Evolutionary conservation across 2,888 invertebrate species (phyloP).

Genomic region (Apodemia duryi): DNA sequence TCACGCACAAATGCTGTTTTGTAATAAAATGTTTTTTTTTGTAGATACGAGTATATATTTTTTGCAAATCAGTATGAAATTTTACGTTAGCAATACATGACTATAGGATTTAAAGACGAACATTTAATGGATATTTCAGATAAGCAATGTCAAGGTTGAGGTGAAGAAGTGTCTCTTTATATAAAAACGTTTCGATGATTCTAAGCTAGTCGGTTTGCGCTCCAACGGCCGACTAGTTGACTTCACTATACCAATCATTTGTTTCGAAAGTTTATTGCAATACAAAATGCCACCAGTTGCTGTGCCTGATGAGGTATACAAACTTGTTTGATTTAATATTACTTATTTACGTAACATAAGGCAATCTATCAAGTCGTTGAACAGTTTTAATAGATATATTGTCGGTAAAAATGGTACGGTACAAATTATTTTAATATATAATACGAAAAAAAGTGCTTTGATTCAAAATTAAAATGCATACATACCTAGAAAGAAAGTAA

Average conservation of each 20-base stretch:
- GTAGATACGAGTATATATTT: background rate
- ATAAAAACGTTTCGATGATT: slow-evolving; percentile 46
- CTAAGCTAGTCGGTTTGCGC: slow-evolving; percentile 58
- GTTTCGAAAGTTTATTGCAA: slow-evolving; percentile 18
- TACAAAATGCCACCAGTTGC: slow-evolving; percentile 66
- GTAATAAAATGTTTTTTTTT: too few relatives aligned
- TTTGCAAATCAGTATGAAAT: background rate
- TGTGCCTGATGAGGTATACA: slow-evolving; percentile 54
- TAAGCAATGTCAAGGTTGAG: slow-evolving; percentile 55
- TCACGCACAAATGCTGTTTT: too few relatives aligned
- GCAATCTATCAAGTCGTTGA: background rate
- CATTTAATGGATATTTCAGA: slow-evolving; percentile 29
- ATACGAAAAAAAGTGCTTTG: background rate
- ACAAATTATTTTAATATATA: background rate
- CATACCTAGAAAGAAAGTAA: too few relatives aligned
- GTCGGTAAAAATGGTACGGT: background rate
- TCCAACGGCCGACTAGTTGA: slow-evolving; percentile 42
- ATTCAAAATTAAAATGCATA: background rate
- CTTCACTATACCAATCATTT: slow-evolving; percentile 20
- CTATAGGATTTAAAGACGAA: background rate
- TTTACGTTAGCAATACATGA: background rate
- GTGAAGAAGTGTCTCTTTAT: slow-evolving; percentile 44
- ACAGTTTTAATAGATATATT: slow-evolving; percentile 1
- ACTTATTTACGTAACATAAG: slow-evolving; percentile 9
- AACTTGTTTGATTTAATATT: slow-evolving; percentile 9